Evolutionary conservation across 1,140 invertebrate genomes (phyloP).

Genomic region (Atta texana): DNA sequence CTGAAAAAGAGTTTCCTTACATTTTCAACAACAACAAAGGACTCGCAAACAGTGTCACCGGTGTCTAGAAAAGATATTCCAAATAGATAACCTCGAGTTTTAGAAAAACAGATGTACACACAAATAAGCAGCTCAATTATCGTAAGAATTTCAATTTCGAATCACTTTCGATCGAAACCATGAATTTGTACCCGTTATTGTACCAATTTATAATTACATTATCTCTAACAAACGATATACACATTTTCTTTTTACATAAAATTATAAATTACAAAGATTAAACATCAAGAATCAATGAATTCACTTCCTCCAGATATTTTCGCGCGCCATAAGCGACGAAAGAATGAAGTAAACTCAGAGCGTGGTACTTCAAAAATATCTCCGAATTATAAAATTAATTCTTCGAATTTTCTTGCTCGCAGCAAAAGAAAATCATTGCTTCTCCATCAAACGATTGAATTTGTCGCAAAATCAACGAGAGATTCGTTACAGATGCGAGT

Average conservation of each 20-base stretch:
- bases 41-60: slow-evolving; percentile 24
- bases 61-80: slow-evolving; percentile 41
- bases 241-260: neutral
- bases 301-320: neutral
- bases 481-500: slow-evolving; percentile 43
- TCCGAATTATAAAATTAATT: neutral
- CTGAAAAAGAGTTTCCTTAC: slow-evolving; percentile 22
- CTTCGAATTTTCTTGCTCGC: neutral
- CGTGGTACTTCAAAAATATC: neutral
- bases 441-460: neutral
- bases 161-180: neutral
- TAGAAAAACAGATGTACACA: slow-evolving; percentile 43
- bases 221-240: slow-evolving; percentile 8
- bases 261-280: slow-evolving; percentile 16
- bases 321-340: neutral
- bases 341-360: neutral
- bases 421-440: neutral
- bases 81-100: slow-evolving; percentile 38
- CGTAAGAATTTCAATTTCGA: slow-evolving; percentile 27
- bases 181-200: neutral
- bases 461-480: slow-evolving; percentile 35
- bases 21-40: slow-evolving; percentile 39
- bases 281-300: neutral
- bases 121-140: slow-evolving; percentile 45
- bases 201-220: neutral